phyloP scores from a whole-genome alignment of 2,888 invertebrate genomes.

The Parnassius apollo region DNA sequence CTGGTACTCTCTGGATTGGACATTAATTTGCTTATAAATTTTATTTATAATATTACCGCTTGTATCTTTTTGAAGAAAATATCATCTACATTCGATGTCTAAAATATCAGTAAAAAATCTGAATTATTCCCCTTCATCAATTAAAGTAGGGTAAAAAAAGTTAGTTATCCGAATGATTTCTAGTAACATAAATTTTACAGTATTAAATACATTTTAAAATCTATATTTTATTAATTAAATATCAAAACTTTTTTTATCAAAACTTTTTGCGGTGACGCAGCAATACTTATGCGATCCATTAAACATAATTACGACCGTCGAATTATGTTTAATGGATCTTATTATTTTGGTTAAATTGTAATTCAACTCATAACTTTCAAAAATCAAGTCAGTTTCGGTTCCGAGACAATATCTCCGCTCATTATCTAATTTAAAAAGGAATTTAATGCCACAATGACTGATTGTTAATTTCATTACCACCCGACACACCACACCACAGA shows the following conservation, averaged over 20 bases:
- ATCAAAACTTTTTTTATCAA: constrained; percentile 11
- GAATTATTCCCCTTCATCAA: no score
- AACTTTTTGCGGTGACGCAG: constrained; percentile 1
- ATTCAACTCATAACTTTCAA: constrained; percentile 38
- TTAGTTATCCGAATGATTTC: no score
- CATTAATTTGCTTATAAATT: no score
- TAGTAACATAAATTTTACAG: no score
- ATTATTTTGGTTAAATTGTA: constrained; percentile 28
- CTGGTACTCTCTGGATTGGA: no score
- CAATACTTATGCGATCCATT: constrained; percentile 1
- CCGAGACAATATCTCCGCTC: constrained; percentile 26
- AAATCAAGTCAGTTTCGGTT: constrained; percentile 39
- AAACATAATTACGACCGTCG: constrained; percentile 26
- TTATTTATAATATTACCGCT: no score
- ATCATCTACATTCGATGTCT: no score
- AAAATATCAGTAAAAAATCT: no score
- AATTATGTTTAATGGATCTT: constrained; percentile 31
- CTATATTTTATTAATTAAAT: constrained; percentile 3
- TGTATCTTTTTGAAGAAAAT: no score
- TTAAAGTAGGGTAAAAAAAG: no score
- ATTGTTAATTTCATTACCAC: constrained; percentile 75
- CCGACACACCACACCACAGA: no score
- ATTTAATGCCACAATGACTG: constrained; percentile 74
- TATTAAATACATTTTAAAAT: not conserved
- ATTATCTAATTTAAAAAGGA: constrained; percentile 63